Evolutionary conservation across 2,797 vertebrate genomes (phyloP).

Genomic region (Tragelaphus oryx): DNA sequence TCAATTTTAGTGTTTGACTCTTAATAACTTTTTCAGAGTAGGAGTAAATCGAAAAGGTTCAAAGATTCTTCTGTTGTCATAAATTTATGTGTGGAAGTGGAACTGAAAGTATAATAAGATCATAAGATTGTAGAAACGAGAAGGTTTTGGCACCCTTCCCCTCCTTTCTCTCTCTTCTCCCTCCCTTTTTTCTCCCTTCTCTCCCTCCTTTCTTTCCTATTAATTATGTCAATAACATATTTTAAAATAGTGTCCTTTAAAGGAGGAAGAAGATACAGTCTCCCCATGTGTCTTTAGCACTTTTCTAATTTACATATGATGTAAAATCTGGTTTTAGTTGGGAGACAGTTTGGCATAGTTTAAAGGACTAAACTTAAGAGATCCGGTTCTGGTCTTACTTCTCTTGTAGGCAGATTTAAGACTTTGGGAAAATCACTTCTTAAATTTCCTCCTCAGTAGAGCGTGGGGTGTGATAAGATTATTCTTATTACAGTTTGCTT

Average conservation of each 20-base stretch:
- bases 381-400: not conserved
- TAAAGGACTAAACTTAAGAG: not conserved
- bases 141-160: not conserved
- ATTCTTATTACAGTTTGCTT: not conserved
- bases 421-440: not conserved
- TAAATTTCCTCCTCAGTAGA: not conserved
- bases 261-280: not conserved
- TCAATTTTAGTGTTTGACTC: constrained; percentile 69
- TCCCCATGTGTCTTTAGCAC: not conserved
- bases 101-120: constrained; percentile 4
- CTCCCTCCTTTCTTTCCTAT: not conserved
- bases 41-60: constrained; percentile 65
- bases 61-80: constrained; percentile 69
- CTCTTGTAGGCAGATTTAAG: not conserved
- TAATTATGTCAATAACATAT: not conserved
- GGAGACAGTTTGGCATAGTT: not conserved
- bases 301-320: constrained; percentile 34
- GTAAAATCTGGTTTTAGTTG: not conserved
- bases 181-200: not conserved
- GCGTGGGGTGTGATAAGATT: not conserved
- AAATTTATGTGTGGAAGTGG: constrained; percentile 70
- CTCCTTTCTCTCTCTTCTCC: not conserved
- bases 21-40: constrained; percentile 72
- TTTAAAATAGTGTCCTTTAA: constrained; percentile 17
- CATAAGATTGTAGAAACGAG: not conserved